Base-by-base conservation (phyloP, 2,113 vertebrate species). In the Planiliza haematocheilus region DNA sequence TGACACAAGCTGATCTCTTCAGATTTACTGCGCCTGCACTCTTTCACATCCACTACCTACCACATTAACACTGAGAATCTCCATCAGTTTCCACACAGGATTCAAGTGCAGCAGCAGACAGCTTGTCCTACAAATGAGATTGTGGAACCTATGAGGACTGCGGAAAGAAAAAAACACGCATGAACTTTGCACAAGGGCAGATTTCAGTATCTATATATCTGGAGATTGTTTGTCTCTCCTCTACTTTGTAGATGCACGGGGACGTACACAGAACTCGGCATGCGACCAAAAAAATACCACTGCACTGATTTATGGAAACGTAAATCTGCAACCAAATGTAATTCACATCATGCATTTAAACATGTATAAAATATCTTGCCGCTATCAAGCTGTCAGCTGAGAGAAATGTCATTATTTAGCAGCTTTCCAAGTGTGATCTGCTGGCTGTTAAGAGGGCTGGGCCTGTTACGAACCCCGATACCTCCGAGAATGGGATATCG, bases 1-100 rank as follows among this genome's bases (percentile, higher is more conserved):
- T 82, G 83, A 88, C 87, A 87, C 73, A 36, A 78, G 75, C 71
- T 89, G 89, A 86, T 88, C 83, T 84, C 63, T 52, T 74, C 74
- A 81, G 74, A 87, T 86, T 86, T 58, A 71, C 66, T 45, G 38
- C 30, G 57, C 67, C 62, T 77, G 69, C 59, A 82, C 60, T 79
- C 69, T 74, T 81, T 82, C 65, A 81, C 79, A 83, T 61, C 75
- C 77, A 46, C 61, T 37, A 56, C 69, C 79, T 77, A 70, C 49
- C 70, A 77, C 78, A 81, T 88, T 89, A 88, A 86, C 76, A 78
- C 71, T 9, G 7, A 73, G 71, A 69, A 86, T 60, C 68, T 83
- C 68, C 63, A 74, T 58, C 58, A 49, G n/a, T 62, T 66, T 71
- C 67, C 74, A 57, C 75, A 74, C 20, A 62, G 50, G 74, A 84